A percentile compares a stretch with the other conserved stretches of the same genome.
Conservation (phyloP, 2,797 vertebrate genomes). For the Myotis vivesi region DNA sequence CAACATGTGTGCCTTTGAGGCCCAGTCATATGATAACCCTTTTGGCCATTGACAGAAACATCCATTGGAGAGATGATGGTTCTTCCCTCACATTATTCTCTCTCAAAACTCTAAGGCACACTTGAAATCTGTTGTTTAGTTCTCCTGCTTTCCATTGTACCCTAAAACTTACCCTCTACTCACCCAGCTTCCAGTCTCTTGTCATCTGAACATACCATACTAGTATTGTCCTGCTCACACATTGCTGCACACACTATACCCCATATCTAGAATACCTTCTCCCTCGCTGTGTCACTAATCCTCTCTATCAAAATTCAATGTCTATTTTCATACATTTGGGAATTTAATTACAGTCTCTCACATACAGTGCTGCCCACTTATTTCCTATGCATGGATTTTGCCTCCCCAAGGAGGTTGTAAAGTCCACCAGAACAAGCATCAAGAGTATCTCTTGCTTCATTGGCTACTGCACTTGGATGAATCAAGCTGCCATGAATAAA, state of each 20-base stretch:
- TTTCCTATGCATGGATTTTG: background rate
- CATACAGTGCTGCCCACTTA: background rate
- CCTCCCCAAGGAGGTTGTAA: background rate
- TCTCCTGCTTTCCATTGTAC: background rate
- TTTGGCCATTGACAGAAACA: slow-evolving; percentile 18
- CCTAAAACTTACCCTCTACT: background rate
- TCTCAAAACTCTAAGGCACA: background rate
- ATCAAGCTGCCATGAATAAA: background rate
- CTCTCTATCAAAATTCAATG: background rate
- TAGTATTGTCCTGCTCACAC: background rate
- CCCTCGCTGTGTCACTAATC: background rate
- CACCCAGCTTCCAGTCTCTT: background rate
- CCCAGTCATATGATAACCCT: background rate
- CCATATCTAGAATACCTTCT: background rate
- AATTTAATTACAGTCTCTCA: slow-evolving; percentile 1
- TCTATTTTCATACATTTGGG: background rate
- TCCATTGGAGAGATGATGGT: background rate
- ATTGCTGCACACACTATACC: background rate
- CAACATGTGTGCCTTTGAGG: background rate
- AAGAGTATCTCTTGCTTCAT: background rate
- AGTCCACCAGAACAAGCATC: background rate
- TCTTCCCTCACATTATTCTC: background rate
- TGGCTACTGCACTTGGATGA: background rate
- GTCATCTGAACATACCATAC: background rate
- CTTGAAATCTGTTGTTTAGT: background rate